Percentiles rank a stretch among this genome's conserved stretches.
Evolutionary conservation across 2,888 invertebrate species (phyloP).

Genomic region (Neoascia interrupta): DNA sequence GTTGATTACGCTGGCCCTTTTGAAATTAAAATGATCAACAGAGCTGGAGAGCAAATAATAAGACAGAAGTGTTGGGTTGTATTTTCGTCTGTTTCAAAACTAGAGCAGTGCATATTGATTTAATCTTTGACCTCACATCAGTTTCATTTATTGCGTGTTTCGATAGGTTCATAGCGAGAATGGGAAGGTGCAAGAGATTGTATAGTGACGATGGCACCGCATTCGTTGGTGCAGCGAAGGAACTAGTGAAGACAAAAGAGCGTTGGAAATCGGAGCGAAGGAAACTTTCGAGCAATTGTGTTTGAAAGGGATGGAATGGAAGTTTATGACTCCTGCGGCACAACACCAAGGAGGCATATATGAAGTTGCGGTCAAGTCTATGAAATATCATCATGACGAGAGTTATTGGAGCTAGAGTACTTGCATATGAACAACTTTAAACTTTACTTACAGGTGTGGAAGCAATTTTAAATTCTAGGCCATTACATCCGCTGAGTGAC

Average conservation of each 20-base stretch:
- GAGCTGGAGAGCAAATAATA: constrained; percentile 12
- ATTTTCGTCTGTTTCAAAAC: constrained; percentile 40
- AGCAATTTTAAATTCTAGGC: constrained; percentile 47
- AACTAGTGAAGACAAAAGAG: constrained; percentile 4
- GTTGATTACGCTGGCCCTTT: constrained; percentile 37
- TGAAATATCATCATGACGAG: constrained; percentile 41
- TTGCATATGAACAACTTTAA: constrained; percentile 12
- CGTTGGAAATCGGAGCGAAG: no score
- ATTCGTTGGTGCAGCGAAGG: constrained; percentile 18
- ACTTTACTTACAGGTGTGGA: constrained; percentile 25
- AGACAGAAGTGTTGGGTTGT: constrained; percentile 27
- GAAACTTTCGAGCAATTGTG: no score
- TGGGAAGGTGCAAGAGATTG: constrained; percentile 27
- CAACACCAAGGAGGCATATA: constrained; percentile 58
- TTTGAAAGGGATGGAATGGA: not conserved
- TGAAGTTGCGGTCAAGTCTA: constrained; percentile 53
- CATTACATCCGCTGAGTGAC: constrained; percentile 30
- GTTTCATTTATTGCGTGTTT: not conserved
- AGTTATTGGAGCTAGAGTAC: not conserved
- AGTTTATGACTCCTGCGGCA: constrained; percentile 10
- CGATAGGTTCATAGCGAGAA: constrained; percentile 35
- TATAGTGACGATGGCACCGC: constrained; percentile 38
- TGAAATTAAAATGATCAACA: constrained; percentile 22
- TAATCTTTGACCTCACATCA: constrained; percentile 24
- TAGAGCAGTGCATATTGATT: constrained; percentile 30